Base-by-base conservation (phyloP, 2,888 invertebrate species). In the Colostygia pectinataria region DNA sequence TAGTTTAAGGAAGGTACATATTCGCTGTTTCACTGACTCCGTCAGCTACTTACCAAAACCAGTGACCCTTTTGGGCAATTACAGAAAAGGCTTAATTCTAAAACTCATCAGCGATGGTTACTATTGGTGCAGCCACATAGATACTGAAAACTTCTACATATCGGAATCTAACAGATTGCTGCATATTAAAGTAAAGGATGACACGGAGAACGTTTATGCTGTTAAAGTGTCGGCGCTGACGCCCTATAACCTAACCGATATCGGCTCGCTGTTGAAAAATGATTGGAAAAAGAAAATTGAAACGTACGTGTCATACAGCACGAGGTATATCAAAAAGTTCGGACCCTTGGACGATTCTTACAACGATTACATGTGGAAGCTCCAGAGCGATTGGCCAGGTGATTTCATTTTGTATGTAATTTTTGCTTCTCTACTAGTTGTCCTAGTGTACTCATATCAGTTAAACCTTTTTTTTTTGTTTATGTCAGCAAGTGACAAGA, bases 11-110 rank as follows among this genome's bases (percentile, higher is more conserved):
- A 32, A 34, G n/a, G 63, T 66, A 0, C 61, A 82, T 7, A 73
- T 90, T 5, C 54, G 61, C 18, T 91, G 91, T 55, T 87, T 81
- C 58, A 83, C 89, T 4, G 90, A 91, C 43, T 80, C 90, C 0
- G 56, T 65, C 2, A 64, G 55, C 6, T 80, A 74, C 51, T 71
- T 68, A 18, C 85, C 87, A 0, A 68, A 63, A 0, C 55, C 54
- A 39, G 76, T 86, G 1, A 71, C 15, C 0, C n/a, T 48, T 5
- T 71, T 13, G 9, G 25, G 33, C 1, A 46, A 63, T 73, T 13
- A 61, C 60, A 27, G 60, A 65, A 7, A 62, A 63, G 1, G 59
- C 2, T 77, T 74, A 28, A 50, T 74, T 2, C 59, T 88, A 0
- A 74, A 67, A 38, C 74, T 82, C 0, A 65, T 66, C 8, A 58